Base-by-base conservation (phyloP, 2,888 invertebrate species). In the Lasioglossum lativentre region DNA sequence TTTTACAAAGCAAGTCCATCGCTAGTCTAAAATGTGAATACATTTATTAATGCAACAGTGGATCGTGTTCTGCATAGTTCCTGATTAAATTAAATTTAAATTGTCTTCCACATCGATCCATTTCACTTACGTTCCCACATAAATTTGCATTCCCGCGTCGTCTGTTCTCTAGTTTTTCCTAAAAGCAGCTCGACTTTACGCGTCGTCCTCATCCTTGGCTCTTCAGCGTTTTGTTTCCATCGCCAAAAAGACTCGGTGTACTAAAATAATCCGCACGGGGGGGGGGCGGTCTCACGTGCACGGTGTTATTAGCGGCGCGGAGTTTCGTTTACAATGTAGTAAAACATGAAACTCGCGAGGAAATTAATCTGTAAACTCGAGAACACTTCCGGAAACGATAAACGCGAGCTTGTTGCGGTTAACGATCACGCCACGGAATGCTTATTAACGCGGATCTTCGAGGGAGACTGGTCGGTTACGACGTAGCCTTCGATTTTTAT, bases 401-500 rank as follows among this genome's bases (percentile, higher is more conserved):
- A 81, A 71, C 76, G 30, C 68, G 68, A 52, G 30, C 52, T 19
- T 34, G 77, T n/a, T 59, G 66, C 71, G 14, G 82, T 85, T 87
- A 89, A 88, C 85, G 85, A 74, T 78, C 75, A 70, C 56, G 75
- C 76, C 83, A 82, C 75, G 52, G 56, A 88, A 90, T 88, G 83
- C 81, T 90, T 86, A 88, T 85, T 70, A 47, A 74, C 81, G 40
- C 40, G 82, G 75, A 42, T 81, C 82, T 90, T 90, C 88, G 75
- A 47, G 86, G 87, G 88, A 90, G 87, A 71, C 72, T 68, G 75
- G 71, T 78, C 56, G 86, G 77, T 78, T 38, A 86, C 88, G 88
- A 83, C 72, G 88, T 78, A 81, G 85, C 87, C 87, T 90, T 90
- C 88, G 90, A 92, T 90, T 88, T 88, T 80, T 23, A 56, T 14